Percentiles rank a stretch among this genome's conserved stretches.
These are phyloP conservation scores for Geotrypetes seraphini DNA, from an alignment of 2,797 vertebrate genomes.

Conservation along the genomic window DNA sequence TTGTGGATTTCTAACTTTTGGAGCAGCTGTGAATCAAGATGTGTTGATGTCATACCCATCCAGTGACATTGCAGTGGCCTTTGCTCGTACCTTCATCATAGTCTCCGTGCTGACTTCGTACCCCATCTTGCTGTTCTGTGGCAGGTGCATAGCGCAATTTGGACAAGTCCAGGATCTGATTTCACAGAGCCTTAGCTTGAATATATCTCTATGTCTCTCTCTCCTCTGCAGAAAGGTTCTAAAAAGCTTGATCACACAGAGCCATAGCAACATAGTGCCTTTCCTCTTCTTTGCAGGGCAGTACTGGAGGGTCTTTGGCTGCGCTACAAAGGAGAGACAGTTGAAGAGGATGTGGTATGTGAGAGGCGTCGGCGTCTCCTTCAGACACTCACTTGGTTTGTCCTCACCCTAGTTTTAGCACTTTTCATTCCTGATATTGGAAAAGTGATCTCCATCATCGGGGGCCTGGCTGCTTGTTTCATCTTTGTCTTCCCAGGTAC, in stretches of 20 bases:
- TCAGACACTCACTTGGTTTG: conserved; percentile 84
- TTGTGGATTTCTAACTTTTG: conserved; percentile 90
- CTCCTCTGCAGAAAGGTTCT: too few species aligned
- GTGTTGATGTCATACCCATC: conserved; percentile 91
- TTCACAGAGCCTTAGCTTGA: too few species aligned
- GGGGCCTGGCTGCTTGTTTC: conserved; percentile 90
- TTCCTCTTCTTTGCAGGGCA: conserved; percentile 49
- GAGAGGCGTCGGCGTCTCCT: conserved; percentile 73
- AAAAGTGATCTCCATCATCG: conserved; percentile 87
- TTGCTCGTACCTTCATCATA: conserved; percentile 87
- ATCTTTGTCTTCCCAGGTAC: conserved; percentile 89
- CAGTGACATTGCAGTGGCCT: conserved; percentile 76
- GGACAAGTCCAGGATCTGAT: neutral
- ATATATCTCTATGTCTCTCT: too few species aligned
- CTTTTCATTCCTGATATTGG: conserved; percentile 95
- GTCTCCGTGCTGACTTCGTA: conserved; percentile 90
- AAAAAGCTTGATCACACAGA: too few species aligned
- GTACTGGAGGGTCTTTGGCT: conserved; percentile 93
- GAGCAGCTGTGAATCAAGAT: conserved; percentile 75
- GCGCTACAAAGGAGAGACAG: conserved; percentile 71
- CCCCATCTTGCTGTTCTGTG: conserved; percentile 94
- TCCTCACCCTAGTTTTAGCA: conserved; percentile 78
- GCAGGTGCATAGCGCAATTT: conserved; percentile 61
- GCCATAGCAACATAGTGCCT: too few species aligned
- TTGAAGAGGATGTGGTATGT: conserved; percentile 78